phyloP scores from a whole-genome alignment of 1,140 invertebrate genomes.

The Bombyx mandarina region DNA sequence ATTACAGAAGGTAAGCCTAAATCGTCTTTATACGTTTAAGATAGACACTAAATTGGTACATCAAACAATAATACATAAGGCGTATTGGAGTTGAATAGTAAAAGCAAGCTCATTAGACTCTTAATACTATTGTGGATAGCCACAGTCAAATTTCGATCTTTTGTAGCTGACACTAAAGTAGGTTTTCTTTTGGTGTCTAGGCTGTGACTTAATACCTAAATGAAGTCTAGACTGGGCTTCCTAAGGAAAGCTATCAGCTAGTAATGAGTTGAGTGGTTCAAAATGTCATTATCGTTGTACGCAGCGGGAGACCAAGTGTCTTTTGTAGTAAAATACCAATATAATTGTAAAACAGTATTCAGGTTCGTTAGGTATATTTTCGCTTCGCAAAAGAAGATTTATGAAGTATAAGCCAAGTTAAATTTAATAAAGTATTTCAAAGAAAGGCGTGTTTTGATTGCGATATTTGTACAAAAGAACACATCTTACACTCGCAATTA shows the following conservation, averaged over 20 bases:
- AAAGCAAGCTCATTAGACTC: constrained; percentile 50
- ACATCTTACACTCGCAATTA: too few relatives aligned
- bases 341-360: too few relatives aligned
- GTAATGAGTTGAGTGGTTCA: constrained; percentile 64
- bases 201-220: constrained; percentile 18
- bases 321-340: too few relatives aligned
- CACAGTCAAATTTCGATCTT: constrained; percentile 16
- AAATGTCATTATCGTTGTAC: constrained; percentile 54
- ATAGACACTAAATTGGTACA: not conserved
- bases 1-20: constrained; percentile 13
- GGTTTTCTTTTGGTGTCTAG: constrained; percentile 13
- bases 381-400: too few relatives aligned
- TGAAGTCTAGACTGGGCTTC: constrained; percentile 27
- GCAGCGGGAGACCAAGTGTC: constrained; percentile 8
- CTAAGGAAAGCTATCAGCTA: constrained; percentile 53
- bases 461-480: too few relatives aligned
- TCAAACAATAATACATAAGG: too few relatives aligned
- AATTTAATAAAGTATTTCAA: too few relatives aligned
- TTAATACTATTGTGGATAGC: constrained; percentile 29
- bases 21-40: constrained; percentile 15
- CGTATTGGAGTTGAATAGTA: too few relatives aligned
- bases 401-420: too few relatives aligned
- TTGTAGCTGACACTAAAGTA: constrained; percentile 5
- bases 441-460: too few relatives aligned
- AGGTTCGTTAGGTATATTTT: too few relatives aligned